Evolutionary conservation across 2,888 invertebrate genomes (phyloP).

Genomic region (Tridacna crocea): DNA sequence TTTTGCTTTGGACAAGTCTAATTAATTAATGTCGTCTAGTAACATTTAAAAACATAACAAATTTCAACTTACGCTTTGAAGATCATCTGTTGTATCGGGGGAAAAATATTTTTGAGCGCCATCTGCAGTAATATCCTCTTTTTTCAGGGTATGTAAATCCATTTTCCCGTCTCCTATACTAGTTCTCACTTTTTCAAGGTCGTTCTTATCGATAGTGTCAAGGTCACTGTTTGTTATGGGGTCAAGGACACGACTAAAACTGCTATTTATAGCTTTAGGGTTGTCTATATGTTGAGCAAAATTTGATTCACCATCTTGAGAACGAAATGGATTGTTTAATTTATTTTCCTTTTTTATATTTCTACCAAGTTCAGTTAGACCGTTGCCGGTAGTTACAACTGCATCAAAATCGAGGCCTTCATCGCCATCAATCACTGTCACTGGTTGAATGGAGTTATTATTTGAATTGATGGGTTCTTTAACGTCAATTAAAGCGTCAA

Average conservation of each 20-base stretch:
- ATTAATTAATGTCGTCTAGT: too few relatives aligned
- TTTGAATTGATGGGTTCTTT: not conserved
- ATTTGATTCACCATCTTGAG: not conserved
- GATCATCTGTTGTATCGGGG: constrained; percentile 18
- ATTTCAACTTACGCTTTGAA: constrained; percentile 15
- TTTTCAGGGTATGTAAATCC: not conserved
- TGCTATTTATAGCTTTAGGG: not conserved
- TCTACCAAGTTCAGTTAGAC: not conserved
- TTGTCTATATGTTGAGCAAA: constrained; percentile 5
- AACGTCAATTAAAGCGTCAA: not conserved
- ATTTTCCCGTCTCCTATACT: too few relatives aligned
- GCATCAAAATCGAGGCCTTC: not conserved
- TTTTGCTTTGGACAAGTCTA: too few relatives aligned
- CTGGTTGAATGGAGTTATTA: not conserved
- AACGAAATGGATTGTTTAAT: not conserved
- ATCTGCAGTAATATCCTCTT: not conserved
- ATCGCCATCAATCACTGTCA: not conserved
- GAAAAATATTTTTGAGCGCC: constrained; percentile 16
- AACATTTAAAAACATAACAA: too few relatives aligned
- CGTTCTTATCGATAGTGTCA: constrained; percentile 3
- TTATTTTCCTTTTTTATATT: not conserved
- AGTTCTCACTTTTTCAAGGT: not conserved
- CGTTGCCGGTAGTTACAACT: not conserved
- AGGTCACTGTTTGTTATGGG: not conserved
- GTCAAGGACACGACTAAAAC: not conserved